Base-by-base conservation (phyloP, 2,113 vertebrate species). In the Cochlearius cochlearius region DNA sequence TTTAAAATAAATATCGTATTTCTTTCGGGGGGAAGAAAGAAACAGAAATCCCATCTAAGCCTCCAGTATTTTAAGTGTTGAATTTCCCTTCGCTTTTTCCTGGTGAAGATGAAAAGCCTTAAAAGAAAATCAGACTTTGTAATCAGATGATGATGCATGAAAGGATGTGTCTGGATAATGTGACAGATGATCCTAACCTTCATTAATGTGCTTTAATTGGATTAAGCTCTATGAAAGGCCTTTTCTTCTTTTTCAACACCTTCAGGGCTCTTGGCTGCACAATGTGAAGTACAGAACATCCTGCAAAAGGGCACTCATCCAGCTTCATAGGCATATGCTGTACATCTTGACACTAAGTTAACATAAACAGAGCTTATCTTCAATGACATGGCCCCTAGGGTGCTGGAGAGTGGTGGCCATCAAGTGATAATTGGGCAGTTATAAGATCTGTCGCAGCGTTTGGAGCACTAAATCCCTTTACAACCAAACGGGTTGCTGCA, bases 121-220 rank as follows among this genome's bases (percentile, higher is more conserved):
- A 41, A 71, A 96, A 84, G 83, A 90, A 91, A 94, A 93, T 87
- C 77, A 86, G 77, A 95, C 60, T 92, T 94, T 83, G 66, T 89
- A 95, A 95, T 97, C 88, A 95, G 94, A 96, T 66, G 90, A 91
- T 86, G 94, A 74, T 96, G 68, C 82, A 90, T 90, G 89, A 96
- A 96, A 92, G 72, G 73, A 94, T 90, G 72, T 90, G 92, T 93
- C 94, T 96, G 82, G 94, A 87, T 95, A 95, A 97, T 87, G 94
- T 96, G 97, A 95, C 94, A 96, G 92, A 95, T 94, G 85, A 97
- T 94, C 82, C 92, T 96, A 95, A 93, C 92, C 63, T 97, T 92
- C 91, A 93, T 97, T 96, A 96, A 96, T 95, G 79, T 96, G 91
- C 55, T 92, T 96, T 97, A 97, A 97, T 97, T 97, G 87, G 95